These are phyloP conservation scores for Hipposideros armiger DNA, from an alignment of 2,113 vertebrate genomes.

Conservation along the genomic window DNA sequence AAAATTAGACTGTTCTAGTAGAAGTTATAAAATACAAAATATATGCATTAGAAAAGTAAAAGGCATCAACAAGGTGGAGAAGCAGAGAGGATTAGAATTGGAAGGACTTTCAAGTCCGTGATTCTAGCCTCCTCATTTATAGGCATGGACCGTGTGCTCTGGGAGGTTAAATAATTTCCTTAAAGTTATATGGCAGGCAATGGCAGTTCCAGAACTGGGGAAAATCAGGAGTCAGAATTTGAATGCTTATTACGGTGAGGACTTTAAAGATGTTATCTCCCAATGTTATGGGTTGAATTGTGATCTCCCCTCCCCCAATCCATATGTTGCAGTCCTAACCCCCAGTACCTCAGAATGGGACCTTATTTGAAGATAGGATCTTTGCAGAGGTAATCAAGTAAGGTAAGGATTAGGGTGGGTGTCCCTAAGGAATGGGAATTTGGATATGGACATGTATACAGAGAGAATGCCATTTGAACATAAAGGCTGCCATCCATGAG, in stretches of 20 bases:
- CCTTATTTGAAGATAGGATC: not conserved
- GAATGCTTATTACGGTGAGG: not conserved
- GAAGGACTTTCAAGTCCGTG: not conserved
- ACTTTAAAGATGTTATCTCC: not conserved
- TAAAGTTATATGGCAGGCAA: not conserved
- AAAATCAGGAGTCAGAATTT: not conserved
- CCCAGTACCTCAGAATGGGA: not conserved
- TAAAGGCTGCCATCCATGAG: not conserved
- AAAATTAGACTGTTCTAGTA: not conserved
- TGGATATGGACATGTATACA: not conserved
- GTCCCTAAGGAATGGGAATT: not conserved
- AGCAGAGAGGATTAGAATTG: not conserved
- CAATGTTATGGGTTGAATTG: not conserved
- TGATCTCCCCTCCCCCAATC: accelerated
- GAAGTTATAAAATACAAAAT: not conserved
- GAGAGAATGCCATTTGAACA: not conserved
- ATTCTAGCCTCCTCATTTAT: not conserved
- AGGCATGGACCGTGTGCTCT: not conserved
- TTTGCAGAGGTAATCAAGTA: not conserved
- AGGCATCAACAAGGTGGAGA: too few relatives aligned
- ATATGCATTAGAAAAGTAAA: not conserved
- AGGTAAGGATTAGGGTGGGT: not conserved
- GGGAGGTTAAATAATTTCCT: not conserved
- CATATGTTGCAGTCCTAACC: not conserved
- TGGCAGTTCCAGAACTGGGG: not conserved